A percentile compares a stretch with the other conserved stretches of the same genome.
Evolutionary conservation across 2,888 invertebrate genomes (phyloP).

Genomic region (Hirtodrosophila cameraria): DNA sequence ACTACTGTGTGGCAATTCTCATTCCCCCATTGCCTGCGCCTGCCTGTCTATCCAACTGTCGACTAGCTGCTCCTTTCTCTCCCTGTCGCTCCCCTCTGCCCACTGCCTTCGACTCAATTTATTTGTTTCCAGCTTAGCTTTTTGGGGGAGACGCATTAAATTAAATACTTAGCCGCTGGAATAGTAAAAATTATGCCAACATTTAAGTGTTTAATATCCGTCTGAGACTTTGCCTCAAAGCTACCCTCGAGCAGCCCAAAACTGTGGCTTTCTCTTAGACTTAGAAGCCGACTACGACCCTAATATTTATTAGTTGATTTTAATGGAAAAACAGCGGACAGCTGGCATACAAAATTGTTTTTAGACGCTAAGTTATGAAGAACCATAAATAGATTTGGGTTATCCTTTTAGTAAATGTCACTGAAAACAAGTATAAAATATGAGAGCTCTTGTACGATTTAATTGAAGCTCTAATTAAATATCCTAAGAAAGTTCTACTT

Average conservation of each 20-base stretch:
- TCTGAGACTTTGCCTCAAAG: constrained; percentile 49
- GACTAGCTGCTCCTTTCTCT: constrained; percentile 14
- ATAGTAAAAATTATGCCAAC: constrained; percentile 73
- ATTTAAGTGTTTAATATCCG: constrained; percentile 77
- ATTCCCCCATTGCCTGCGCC: constrained; percentile 1
- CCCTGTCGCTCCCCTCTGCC: constrained; percentile 13
- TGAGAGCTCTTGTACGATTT: constrained; percentile 1
- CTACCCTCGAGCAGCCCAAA: background rate
- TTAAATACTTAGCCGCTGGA: constrained; percentile 72
- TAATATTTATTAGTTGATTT: constrained; percentile 69
- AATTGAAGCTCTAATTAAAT: constrained; percentile 14
- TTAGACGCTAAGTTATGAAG: constrained; percentile 24
- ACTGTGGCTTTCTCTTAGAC: background rate
- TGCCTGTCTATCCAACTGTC: constrained; percentile 67
- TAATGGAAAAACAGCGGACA: constrained; percentile 60
- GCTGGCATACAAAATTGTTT: constrained; percentile 47
- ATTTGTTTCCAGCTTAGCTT: constrained; percentile 70
- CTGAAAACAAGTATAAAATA: constrained; percentile 5
- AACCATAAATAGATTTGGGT: constrained; percentile 37
- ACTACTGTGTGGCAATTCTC: constrained; percentile 42
- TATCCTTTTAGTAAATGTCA: constrained; percentile 37
- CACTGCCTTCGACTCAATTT: constrained; percentile 54
- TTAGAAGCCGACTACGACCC: constrained; percentile 7
- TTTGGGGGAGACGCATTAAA: constrained; percentile 60
- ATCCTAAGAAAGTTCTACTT: background rate